Evolutionary conservation across 2,797 vertebrate species (phyloP), one percentile per base, ranked within the genome.

Genomic region (Gadopsis marmoratus): DNA sequence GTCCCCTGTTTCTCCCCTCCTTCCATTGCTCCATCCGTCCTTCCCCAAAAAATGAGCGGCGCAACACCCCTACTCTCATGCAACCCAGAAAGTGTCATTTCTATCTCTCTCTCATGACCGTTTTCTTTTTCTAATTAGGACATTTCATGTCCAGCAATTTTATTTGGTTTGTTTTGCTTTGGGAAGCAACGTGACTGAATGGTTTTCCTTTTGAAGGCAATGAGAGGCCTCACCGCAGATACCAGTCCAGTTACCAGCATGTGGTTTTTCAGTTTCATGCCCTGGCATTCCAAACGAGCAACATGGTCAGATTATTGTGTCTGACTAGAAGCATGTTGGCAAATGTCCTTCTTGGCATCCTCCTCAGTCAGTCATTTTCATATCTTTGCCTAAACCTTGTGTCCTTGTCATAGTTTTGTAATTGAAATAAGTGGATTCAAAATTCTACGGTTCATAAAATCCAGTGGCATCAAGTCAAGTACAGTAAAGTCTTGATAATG

Each of bases 131-230:
- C 23, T 86, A 89, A 87, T 74, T 71, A 73, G 45, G 61, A 45
- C 51, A 55, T 90, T 87, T 87, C 51, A 45, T 76, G 48, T 88
- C 70, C 67, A 77, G 81, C 43, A 16, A 63, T 86, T 91, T 91
- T 83, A 82, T 87, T 88, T 88, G 72, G 79, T 93, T 88, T 88
- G 72, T 78, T 93, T 93, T 92, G 70, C 78, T 91, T 90, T 88
- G 89, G 88, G 88, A 88, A 81, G 76, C n/a, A 65, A 81, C 43
- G 43, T 13, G 60, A 73, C 64, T 78, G 83, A 86, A 88, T 78
- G 79, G 48, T 83, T 89, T 87, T 88, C 76, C 81, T 68, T 83
- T 81, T 87, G 80, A 89, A 85, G 50, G 76, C 74, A 77, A 71
- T 5, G 37, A 83, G 75, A 62, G 61, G 59, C 64, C 68, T 41